Evolutionary conservation across 2,113 vertebrate genomes (phyloP), one percentile per base, ranked within the genome.

Genomic region (Muntiacus reevesi): DNA sequence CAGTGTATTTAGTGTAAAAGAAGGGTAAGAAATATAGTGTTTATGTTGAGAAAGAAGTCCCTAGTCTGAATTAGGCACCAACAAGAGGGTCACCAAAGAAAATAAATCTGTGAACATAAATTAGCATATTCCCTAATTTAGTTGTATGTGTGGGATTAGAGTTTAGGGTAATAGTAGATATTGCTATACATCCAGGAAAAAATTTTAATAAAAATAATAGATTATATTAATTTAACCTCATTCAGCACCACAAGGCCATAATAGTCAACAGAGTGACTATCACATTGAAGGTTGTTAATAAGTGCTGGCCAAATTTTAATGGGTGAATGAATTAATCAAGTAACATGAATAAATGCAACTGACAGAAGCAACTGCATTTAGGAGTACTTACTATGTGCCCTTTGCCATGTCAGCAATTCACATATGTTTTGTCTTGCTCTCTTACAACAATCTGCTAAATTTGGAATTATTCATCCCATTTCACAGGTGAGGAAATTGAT

Each of bases 151-250:
- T 28, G 28, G 30, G 27, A 28, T 1, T 55, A 13, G 19, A 27
- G 33, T 28, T 33, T 36, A 30, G 19, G 17, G 13, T 8, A 27
- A 47, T 36, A 52, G 28, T 10, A 71, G 45, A 85, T 79, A 93
- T 25, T 64, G 0, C 95, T 89, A 54, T 13, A 74, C 13, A 14
- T 67, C 5, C 50, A 86, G 81, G 28, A 76, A 12, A 13, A 62
- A 23, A 5, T 89, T 95, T 92, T 55, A 14, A 92, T 89, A 55
- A 95, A 95, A 62, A 91, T 4, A 50, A 78, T 11, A 92, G 6
- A 92, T 30, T 94, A 25, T 81, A 78, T 95, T 79, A 76, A 76
- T 86, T 96, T 94, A 94, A 84, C 16, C 52, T 45, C 59, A 57
- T 36, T 94, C n/a, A 27, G 28, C 28, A 85, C 33, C 60, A 90